These are phyloP conservation scores for Anolis sagrei DNA, from an alignment of 2,113 vertebrate genomes.

Conservation along the genomic window DNA sequence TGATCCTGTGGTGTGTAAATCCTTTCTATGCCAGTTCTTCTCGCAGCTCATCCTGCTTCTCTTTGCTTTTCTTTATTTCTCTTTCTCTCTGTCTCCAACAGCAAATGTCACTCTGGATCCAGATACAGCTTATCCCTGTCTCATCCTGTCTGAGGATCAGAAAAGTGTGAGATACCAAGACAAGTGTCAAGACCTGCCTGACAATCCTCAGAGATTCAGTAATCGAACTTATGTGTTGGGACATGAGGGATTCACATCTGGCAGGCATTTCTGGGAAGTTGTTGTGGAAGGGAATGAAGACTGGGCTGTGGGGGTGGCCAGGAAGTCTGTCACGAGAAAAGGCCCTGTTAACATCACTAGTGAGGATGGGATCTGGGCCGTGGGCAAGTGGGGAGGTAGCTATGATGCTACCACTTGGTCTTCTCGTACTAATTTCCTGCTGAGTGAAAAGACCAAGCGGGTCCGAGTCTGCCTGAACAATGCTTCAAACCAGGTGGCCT, in stretches of 20 bases:
- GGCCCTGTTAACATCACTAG: fast-evolving
- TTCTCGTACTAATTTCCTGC: neutral
- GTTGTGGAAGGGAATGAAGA: neutral
- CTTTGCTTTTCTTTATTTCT: neutral
- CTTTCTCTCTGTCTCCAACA: neutral
- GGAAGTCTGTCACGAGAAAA: neutral
- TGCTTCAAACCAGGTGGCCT: no score
- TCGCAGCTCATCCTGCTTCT: neutral
- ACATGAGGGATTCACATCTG: neutral
- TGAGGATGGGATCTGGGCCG: neutral
- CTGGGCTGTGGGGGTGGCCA: neutral
- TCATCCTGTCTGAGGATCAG: neutral
- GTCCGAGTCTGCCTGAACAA: no score
- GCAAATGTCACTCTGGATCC: neutral
- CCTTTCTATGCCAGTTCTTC: no score
- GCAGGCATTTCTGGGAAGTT: neutral
- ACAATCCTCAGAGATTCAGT: neutral
- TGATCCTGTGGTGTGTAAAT: no score
- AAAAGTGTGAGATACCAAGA: neutral
- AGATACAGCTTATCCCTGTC: neutral
- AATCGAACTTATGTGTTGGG: neutral
- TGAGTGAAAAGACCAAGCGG: no score
- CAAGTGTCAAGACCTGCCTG: neutral
- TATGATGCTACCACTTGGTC: neutral
- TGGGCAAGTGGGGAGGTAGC: neutral